phyloP scores from a whole-genome alignment of 2,888 invertebrate genomes.

The Diabrotica balteata region DNA sequence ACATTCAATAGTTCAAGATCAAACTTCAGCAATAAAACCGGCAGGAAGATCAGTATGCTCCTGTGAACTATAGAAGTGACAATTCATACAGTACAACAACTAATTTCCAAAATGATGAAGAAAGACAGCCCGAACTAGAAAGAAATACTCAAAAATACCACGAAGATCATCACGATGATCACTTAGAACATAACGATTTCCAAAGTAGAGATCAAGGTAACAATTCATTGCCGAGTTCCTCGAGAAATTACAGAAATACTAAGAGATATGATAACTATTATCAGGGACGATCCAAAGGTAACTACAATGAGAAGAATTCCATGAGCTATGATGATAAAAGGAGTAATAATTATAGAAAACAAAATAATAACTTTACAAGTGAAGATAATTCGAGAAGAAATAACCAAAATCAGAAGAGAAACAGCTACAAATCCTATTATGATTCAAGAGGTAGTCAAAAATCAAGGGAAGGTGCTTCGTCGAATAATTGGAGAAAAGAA shows the following conservation, averaged over 20 bases:
- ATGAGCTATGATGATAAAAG: slow-evolving; percentile 36
- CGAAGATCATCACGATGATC: neutral
- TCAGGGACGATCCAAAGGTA: slow-evolving; percentile 33
- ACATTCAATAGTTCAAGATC: slow-evolving; percentile 36
- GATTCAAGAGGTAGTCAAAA: slow-evolving; percentile 32
- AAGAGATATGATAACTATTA: slow-evolving; percentile 15
- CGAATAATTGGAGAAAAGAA: slow-evolving; percentile 32
- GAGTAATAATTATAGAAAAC: slow-evolving; percentile 26
- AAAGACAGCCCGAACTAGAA: neutral
- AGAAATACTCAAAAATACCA: slow-evolving; percentile 7
- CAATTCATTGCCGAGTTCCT: slow-evolving; percentile 9
- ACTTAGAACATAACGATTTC: slow-evolving; percentile 2
- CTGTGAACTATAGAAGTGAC: neutral
- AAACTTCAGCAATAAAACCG: slow-evolving; percentile 18
- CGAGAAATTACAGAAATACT: slow-evolving; percentile 14
- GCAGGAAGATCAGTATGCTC: slow-evolving; percentile 22
- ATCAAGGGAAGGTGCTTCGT: slow-evolving; percentile 24
- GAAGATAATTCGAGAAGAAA: slow-evolving; percentile 21
- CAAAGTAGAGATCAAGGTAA: slow-evolving; percentile 4
- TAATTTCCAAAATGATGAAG: neutral
- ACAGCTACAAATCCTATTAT: slow-evolving; percentile 30
- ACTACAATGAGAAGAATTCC: slow-evolving; percentile 45
- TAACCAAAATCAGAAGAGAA: slow-evolving; percentile 31
- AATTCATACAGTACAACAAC: too few relatives aligned
- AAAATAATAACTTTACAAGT: slow-evolving; percentile 11